Conservation (phyloP, 2,888 invertebrate genomes). For the Panzeria rudis region DNA sequence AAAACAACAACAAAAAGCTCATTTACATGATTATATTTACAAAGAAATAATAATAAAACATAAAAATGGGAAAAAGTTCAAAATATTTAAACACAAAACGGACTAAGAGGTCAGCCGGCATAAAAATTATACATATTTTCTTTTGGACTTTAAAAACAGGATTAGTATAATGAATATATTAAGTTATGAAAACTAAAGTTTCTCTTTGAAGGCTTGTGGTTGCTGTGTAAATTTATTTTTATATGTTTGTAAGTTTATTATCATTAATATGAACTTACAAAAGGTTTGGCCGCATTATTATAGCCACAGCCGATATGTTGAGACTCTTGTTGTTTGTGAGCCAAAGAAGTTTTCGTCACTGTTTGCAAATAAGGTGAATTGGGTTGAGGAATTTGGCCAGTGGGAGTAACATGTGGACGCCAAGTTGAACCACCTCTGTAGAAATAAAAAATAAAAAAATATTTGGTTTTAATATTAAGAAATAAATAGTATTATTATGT, state of each 20-base stretch:
- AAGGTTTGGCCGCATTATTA: slow-evolving; percentile 95
- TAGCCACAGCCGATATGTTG: slow-evolving; percentile 93
- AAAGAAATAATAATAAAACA: neutral
- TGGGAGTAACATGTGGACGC: slow-evolving; percentile 94
- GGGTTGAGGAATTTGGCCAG: slow-evolving; percentile 88
- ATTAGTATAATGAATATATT: slow-evolving; percentile 66
- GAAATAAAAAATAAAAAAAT: slow-evolving; percentile 61
- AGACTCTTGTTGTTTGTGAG: slow-evolving; percentile 88
- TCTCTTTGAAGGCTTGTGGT: neutral
- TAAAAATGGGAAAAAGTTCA: neutral
- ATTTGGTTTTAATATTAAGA: neutral
- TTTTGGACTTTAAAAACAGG: neutral
- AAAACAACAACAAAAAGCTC: slow-evolving; percentile 33
- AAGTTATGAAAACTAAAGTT: slow-evolving; percentile 17
- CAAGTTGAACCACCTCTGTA: slow-evolving; percentile 94
- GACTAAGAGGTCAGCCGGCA: slow-evolving; percentile 42
- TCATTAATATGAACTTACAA: slow-evolving; percentile 82
- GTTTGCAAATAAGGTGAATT: slow-evolving; percentile 85
- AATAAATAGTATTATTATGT: neutral
- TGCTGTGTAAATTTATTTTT: neutral
- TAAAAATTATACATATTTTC: slow-evolving; percentile 9
- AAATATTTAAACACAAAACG: slow-evolving; percentile 32
- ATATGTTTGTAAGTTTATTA: slow-evolving; percentile 2
- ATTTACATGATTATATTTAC: slow-evolving; percentile 65
- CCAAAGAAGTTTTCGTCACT: slow-evolving; percentile 94